Percentiles rank a stretch among this genome's conserved stretches.
Conservation (phyloP, 2,113 vertebrate genomes). For the Papio anubis region DNA sequence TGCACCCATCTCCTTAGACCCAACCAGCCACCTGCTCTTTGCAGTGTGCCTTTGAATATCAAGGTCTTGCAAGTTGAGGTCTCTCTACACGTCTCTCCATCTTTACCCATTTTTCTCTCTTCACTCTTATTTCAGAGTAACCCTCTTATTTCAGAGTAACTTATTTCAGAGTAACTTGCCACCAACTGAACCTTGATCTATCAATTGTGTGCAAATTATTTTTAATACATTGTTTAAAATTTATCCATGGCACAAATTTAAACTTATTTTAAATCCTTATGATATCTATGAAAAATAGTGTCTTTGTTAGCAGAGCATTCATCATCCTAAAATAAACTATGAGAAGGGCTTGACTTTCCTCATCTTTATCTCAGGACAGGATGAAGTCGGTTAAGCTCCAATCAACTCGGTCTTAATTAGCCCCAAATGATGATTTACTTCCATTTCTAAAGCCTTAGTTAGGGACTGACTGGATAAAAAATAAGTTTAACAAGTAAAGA, state of each 20-base stretch:
- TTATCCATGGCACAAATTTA: background rate
- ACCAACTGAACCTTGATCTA: background rate
- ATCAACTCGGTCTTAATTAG: constrained; percentile 35
- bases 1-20: background rate
- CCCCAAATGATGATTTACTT: background rate
- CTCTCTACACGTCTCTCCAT: background rate
- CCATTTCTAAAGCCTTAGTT: background rate
- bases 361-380: background rate
- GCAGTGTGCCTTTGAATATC: background rate
- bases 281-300: background rate
- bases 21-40: background rate
- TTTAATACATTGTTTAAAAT: background rate
- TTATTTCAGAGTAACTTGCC: too few species aligned
- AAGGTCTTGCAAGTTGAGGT: background rate
- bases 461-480: background rate
- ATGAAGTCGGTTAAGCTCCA: background rate
- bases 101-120: background rate
- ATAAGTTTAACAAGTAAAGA: background rate
- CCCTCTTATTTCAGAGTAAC: background rate
- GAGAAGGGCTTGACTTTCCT: background rate
- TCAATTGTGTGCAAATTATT: background rate
- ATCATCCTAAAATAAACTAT: background rate
- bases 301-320: background rate
- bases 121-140: background rate
- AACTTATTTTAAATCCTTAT: background rate